These are phyloP conservation scores for Anoplius nigerrimus DNA, from an alignment of 2,888 invertebrate species.

Conservation along the genomic window DNA sequence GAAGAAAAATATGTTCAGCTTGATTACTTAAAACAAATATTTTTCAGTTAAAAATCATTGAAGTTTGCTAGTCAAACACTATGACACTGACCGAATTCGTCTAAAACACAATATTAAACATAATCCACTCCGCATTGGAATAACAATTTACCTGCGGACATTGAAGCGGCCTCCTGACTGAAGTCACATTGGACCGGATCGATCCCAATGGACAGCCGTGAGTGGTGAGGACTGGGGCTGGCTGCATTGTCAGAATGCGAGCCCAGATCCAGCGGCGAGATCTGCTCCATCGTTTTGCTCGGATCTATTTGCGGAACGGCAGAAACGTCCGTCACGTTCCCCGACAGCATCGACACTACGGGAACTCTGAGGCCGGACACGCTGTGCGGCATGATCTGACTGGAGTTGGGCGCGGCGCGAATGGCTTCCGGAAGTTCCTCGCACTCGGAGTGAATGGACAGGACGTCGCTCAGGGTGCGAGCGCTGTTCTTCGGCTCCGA, in stretches of 20 bases:
- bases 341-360: slow-evolving; percentile 2
- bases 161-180: too few species aligned
- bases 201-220: slow-evolving; percentile 33
- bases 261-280: slow-evolving; percentile 66
- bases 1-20: too few species aligned
- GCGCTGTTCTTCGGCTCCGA: slow-evolving; percentile 80
- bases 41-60: too few species aligned
- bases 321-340: slow-evolving; percentile 47
- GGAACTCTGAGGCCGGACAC: slow-evolving; percentile 60
- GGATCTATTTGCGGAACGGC: slow-evolving; percentile 36
- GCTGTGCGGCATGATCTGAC: slow-evolving; percentile 55
- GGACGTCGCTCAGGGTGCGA: slow-evolving; percentile 83
- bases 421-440: slow-evolving; percentile 77
- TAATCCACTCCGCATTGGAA: too few species aligned
- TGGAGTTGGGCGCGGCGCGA: slow-evolving; percentile 58
- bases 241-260: slow-evolving; percentile 55
- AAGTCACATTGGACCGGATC: slow-evolving; percentile 30
- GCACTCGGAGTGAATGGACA: slow-evolving; percentile 83
- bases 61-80: too few species aligned
- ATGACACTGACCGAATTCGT: too few species aligned
- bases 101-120: too few species aligned
- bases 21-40: too few species aligned
- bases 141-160: too few species aligned
- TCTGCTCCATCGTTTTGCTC: slow-evolving; percentile 33
- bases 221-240: slow-evolving; percentile 43